Evolutionary conservation across 2,888 invertebrate species (phyloP).

Genomic region (Lepidocyrtinus sp.): DNA sequence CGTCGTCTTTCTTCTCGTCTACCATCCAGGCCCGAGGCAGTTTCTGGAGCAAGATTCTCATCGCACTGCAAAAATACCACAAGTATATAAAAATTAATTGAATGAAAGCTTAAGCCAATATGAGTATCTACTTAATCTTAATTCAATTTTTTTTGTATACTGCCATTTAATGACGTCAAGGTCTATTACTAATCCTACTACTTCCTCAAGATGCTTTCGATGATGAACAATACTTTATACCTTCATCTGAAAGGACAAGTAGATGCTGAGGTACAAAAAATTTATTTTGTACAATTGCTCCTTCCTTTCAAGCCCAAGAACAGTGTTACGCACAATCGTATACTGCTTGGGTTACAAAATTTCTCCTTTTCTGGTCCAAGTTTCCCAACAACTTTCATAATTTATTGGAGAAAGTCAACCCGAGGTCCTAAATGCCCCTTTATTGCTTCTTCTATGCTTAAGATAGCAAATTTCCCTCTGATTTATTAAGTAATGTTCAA

Average conservation of each 20-base stretch:
- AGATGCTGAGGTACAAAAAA: no score
- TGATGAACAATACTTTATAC: no score
- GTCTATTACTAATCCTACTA: no score
- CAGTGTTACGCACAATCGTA: no score
- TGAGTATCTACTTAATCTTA: neutral
- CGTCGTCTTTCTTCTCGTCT: constrained; percentile 98
- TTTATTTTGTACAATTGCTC: no score
- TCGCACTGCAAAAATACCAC: constrained; percentile 84
- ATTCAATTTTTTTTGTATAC: no score
- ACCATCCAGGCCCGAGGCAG: constrained; percentile 97
- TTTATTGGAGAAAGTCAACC: constrained; percentile 53
- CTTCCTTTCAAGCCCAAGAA: no score
- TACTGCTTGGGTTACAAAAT: no score
- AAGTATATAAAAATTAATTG: neutral
- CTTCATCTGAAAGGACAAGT: no score
- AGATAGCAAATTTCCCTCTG: constrained; percentile 56
- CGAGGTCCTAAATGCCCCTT: constrained; percentile 56
- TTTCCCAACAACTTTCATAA: constrained; percentile 49
- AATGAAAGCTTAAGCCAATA: neutral
- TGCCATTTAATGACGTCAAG: no score
- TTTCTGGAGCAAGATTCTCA: constrained; percentile 94
- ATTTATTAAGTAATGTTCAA: constrained; percentile 57
- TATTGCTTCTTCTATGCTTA: constrained; percentile 58
- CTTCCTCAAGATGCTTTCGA: no score
- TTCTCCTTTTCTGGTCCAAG: constrained; percentile 3